Base-by-base conservation (phyloP, 1,140 invertebrate genomes). In the Neodiprion lecontei region DNA sequence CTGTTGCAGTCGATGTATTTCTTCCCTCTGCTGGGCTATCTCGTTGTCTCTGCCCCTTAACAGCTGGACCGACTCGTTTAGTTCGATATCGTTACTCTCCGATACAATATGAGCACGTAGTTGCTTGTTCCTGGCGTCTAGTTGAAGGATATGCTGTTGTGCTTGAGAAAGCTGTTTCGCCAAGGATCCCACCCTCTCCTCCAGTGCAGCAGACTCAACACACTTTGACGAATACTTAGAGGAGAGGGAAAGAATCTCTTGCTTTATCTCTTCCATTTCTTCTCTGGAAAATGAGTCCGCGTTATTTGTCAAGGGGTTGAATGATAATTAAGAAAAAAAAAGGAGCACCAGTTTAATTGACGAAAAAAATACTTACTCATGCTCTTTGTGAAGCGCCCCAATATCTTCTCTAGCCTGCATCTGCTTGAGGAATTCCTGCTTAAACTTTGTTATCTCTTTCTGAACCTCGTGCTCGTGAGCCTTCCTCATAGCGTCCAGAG, bases 141-240 rank as follows among this genome's bases (percentile, higher is more conserved):
- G 84, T 83, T 95, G 93, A 87, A 94, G 89, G 79, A 95, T 93
- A 81, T 94, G 93, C 80, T 95, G 93, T 83, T 95, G 94, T 61
- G 95, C 94, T 78, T 95, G 93, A 74, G 92, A 89, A 23, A 96
- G 87, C 86, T 96, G 94, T 78, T 93, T 92, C n/a, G 92, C 93
- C 72, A 95, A 90, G 48, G 90, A 87, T 70, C 94, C 92, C 28
- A 97, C 90, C 83, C 96, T 93, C 85, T 97, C 96, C 82, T 97
- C 95, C 65, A 97, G 86, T 23, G 94, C 92, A 1, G 96, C 95
- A 12, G 95, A 95, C 85, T 98, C 96, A 68, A 97, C 92, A 87
- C 96, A 97, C 85, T 97, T 98, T 10, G 95, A 92, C 1, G 96
- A 97, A 87, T 97, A 96, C 81, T 96, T 95, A 77, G 97, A 94